phyloP scores from a whole-genome alignment of 1,140 invertebrate species.

The Papilio glaucus region DNA sequence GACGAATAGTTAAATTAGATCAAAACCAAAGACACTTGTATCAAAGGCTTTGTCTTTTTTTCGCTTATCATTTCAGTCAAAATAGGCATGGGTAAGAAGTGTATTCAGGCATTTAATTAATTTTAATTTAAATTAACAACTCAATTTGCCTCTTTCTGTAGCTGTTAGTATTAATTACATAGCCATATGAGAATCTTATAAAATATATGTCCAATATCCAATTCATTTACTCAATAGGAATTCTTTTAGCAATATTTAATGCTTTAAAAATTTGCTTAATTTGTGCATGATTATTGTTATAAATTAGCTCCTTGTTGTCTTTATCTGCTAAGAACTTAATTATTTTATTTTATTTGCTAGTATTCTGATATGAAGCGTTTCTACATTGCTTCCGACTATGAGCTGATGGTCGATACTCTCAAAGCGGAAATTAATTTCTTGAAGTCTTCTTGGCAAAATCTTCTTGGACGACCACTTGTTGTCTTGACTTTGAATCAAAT shows the following conservation, averaged over 20 bases:
- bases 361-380: constrained; percentile 97
- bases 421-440: constrained; percentile 98
- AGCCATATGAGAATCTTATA: no score
- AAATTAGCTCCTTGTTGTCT: constrained; percentile 28
- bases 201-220: no score
- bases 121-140: no score
- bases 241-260: neutral
- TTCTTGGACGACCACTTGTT: constrained; percentile 95
- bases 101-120: no score
- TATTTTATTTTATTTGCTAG: constrained; percentile 85
- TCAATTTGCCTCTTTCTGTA: no score
- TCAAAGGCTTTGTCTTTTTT: no score
- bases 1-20: no score
- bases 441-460: constrained; percentile 97
- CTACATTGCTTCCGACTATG: constrained; percentile 98
- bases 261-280: neutral
- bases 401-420: constrained; percentile 98
- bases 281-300: constrained; percentile 41
- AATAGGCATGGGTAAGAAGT: no score
- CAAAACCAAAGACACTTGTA: no score
- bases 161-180: no score
- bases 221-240: no score
- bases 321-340: constrained; percentile 41
- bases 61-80: no score
- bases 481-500: constrained; percentile 94